These are phyloP conservation scores for Cephus sareptanus DNA, from an alignment of 2,888 invertebrate species.

Conservation along the genomic window DNA sequence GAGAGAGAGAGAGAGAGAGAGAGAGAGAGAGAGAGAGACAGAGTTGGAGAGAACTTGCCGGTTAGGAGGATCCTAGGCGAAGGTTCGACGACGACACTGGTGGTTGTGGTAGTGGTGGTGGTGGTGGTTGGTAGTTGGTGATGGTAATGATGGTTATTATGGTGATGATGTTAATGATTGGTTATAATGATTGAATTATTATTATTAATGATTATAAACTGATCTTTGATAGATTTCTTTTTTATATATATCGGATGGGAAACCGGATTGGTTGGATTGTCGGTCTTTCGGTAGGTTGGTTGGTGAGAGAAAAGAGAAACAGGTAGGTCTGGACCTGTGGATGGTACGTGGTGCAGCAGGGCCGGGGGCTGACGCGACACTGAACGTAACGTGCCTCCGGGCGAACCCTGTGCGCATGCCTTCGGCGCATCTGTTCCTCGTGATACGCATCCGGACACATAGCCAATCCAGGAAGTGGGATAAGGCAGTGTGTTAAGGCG, in stretches of 20 bases:
- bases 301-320: conserved; percentile 18
- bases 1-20: background rate
- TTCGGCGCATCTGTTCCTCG: conserved; percentile 47
- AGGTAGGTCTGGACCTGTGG: conserved; percentile 23
- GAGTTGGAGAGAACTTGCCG: conserved; percentile 36
- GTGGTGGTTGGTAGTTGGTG: conserved; percentile 28
- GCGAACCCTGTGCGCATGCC: conserved; percentile 42
- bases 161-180: conserved; percentile 2
- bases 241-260: background rate
- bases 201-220: background rate
- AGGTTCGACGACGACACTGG: conserved; percentile 17
- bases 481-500: background rate
- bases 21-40: background rate
- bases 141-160: background rate
- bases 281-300: conserved; percentile 24
- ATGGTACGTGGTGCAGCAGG: conserved; percentile 63
- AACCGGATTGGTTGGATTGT: background rate
- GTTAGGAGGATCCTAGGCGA: conserved; percentile 34
- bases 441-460: conserved; percentile 28
- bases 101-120: conserved; percentile 31
- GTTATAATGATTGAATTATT: background rate
- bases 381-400: conserved; percentile 51
- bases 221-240: background rate
- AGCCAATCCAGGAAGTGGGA: conserved; percentile 38
- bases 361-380: conserved; percentile 65